Base-by-base conservation (phyloP, 2,888 invertebrate species). In the Caenorhabditis angaria region DNA sequence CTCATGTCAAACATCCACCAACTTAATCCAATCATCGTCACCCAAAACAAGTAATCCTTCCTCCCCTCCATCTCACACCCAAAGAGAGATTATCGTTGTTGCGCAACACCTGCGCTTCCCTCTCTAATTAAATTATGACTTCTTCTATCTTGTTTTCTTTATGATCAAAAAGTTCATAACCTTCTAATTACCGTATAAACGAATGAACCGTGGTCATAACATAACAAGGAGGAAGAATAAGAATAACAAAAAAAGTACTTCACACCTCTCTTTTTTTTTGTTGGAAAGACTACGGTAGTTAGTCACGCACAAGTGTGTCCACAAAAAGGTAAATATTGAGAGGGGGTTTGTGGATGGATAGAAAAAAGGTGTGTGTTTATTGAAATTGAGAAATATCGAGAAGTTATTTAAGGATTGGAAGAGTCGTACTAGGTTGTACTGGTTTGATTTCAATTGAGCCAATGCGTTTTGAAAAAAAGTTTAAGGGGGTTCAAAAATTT, bases 201-300 rank as follows among this genome's bases (percentile, higher is more conserved):
- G 3, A 12, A 14, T 10, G 41, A 18, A 18, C 18, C 18, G 41
- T 41, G 41, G 41, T 41, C 41, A 41, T 18, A 6, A 41, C 41
- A 41, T 10, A 10, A 32, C 41, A 41, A n/a, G n/a, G n/a, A n/a
- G n/a, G n/a, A n/a, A n/a, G n/a, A n/a, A n/a, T n/a, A n/a, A n/a
- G n/a, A n/a, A n/a, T n/a, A n/a, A n/a, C n/a, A n/a, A n/a, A n/a
- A 41, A 41, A 41, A 41, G 41, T 41, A 41, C 41, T 41, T 41
- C 41, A 41, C 41, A 41, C 41, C 6, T 32, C 12, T 41, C n/a
- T n/a, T n/a, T n/a, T n/a, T n/a, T n/a, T n/a, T n/a, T n/a, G n/a
- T n/a, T 41, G 10, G 41, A 41, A 8, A 12, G 41, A 41, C 18
- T 41, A 41, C 41, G 41, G 41, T 41, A 41, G 41, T 41, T 41